phyloP scores from a whole-genome alignment of 35 echinoderm and acorn worm genomes.

The Eucidaris tribuloides region DNA sequence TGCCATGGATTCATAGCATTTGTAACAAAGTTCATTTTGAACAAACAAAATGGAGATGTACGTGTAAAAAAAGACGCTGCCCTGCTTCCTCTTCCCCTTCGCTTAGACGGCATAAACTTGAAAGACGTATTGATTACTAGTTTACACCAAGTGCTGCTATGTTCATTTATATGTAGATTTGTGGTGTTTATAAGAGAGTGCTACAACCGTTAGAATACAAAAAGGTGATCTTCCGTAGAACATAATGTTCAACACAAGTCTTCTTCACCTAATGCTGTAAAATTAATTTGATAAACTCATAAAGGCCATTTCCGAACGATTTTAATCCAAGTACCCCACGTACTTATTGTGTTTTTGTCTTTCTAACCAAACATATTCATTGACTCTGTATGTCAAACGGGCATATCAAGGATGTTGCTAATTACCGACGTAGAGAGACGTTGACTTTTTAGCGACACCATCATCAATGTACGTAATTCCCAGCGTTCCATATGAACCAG shows the following conservation, averaged over 20 bases:
- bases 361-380: neutral
- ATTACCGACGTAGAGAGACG: neutral
- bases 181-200: no score
- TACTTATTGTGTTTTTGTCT: neutral
- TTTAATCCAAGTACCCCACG: neutral
- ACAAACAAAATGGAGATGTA: no score
- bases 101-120: no score
- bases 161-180: no score
- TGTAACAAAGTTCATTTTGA: no score
- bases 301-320: neutral
- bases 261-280: neutral
- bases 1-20: no score
- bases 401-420: neutral
- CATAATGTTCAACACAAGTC: neutral
- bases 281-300: neutral
- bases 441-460: neutral
- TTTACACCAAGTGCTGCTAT: no score
- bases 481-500: slow-evolving; percentile 1
- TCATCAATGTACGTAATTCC: slow-evolving; percentile 56
- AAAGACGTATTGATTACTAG: no score
- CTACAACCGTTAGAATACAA: no score
- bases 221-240: neutral
- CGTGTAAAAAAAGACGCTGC: no score
- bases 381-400: neutral
- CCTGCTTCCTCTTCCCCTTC: no score